A percentile compares a stretch with the other conserved stretches of the same genome.
These are phyloP conservation scores for Stichodactyla mertensii DNA, from an alignment of 64 coral and sea anemone genomes.

Conservation along the genomic window DNA sequence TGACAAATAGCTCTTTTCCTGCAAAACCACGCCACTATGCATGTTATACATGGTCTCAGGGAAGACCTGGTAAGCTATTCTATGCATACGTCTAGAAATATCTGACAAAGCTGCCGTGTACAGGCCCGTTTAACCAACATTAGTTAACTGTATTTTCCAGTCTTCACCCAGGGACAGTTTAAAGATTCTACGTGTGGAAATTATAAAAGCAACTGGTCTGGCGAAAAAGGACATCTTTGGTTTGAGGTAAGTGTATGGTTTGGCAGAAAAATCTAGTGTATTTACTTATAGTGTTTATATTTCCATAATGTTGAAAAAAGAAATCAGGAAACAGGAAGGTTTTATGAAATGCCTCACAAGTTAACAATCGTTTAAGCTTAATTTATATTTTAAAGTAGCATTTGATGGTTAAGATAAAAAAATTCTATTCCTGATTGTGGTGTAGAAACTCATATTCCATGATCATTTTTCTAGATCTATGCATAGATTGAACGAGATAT, in stretches of 20 bases:
- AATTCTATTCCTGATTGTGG: too few relatives aligned
- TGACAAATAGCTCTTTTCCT: neutral
- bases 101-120: neutral
- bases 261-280: neutral
- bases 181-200: slow-evolving; percentile 58
- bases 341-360: too few relatives aligned
- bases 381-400: too few relatives aligned
- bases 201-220: slow-evolving; percentile 51
- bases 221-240: slow-evolving; percentile 99
- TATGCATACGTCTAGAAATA: neutral
- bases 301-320: neutral
- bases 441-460: too few relatives aligned
- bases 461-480: too few relatives aligned
- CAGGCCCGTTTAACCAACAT: neutral
- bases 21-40: neutral
- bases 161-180: slow-evolving; percentile 4
- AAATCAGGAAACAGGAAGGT: neutral
- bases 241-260: slow-evolving; percentile 53
- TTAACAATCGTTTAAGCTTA: too few relatives aligned
- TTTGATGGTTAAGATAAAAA: too few relatives aligned
- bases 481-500: too few relatives aligned
- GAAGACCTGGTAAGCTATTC: slow-evolving; percentile 4
- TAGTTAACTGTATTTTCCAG: neutral
- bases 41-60: slow-evolving; percentile 1
- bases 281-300: neutral